Evolutionary conservation across 2,797 vertebrate species (phyloP).

Genomic region (Serranus cabrilla): DNA sequence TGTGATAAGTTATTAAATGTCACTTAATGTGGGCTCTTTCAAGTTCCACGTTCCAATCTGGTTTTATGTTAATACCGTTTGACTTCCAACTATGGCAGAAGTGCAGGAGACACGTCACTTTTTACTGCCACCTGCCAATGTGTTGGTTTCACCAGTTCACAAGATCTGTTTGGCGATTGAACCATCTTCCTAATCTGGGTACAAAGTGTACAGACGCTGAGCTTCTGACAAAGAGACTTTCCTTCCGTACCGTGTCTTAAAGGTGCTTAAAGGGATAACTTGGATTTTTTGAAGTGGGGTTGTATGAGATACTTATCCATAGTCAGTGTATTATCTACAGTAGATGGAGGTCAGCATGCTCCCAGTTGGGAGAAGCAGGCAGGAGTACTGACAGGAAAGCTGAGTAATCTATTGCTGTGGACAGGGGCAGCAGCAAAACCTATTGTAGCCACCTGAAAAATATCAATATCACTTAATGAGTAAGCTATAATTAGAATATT

Average conservation of each 20-base stretch:
- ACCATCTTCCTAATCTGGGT: background rate
- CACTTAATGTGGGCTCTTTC: background rate
- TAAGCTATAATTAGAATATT: no score
- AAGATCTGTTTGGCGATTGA: background rate
- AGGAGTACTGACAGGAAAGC: no score
- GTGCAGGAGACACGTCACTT: background rate
- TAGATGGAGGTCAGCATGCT: no score
- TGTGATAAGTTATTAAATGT: background rate
- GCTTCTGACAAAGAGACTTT: background rate
- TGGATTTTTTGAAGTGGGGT: no score
- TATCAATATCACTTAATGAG: no score
- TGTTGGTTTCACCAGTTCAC: background rate
- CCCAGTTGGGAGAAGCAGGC: no score
- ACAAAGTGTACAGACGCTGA: background rate
- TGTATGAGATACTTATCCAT: no score
- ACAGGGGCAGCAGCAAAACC: no score
- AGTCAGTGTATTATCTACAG: no score
- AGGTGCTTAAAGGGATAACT: background rate
- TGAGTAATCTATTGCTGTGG: no score
- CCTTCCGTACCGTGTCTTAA: background rate
- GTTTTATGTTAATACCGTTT: background rate
- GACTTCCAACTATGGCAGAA: background rate
- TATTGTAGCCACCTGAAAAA: no score
- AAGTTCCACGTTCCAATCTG: no score
- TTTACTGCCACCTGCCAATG: constrained; percentile 4